Evolutionary conservation across 2,113 vertebrate species (phyloP).

Genomic region (Crypturellus undulatus): DNA sequence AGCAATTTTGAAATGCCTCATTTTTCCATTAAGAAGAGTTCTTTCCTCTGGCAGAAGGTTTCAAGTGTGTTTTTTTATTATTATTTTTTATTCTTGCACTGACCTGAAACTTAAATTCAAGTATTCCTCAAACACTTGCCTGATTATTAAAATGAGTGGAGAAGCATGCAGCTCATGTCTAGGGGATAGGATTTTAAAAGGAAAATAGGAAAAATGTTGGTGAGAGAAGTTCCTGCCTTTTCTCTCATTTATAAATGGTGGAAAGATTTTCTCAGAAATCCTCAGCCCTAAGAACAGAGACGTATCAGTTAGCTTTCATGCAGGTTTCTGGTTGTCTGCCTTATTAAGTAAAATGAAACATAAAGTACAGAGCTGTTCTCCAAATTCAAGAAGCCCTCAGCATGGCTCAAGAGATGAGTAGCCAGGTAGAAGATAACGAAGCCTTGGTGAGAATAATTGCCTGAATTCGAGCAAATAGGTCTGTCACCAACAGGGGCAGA

Average conservation of each 20-base stretch:
- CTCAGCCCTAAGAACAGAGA: not conserved
- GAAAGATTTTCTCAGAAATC: not conserved
- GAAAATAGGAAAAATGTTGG: not conserved
- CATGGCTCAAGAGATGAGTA: not conserved
- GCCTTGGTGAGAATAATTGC: slow-evolving; percentile 43
- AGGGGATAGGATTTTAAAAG: not conserved
- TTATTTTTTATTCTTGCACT: not conserved
- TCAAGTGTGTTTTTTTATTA: not conserved
- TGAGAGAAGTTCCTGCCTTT: not conserved
- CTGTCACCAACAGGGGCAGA: slow-evolving; percentile 17
- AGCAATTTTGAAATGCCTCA: not conserved
- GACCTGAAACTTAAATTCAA: not conserved
- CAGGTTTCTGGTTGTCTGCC: not conserved
- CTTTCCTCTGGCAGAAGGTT: not conserved
- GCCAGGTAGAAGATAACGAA: slow-evolving; percentile 11
- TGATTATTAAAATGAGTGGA: not conserved
- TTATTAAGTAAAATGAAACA: slow-evolving; percentile 22
- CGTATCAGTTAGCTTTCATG: not conserved
- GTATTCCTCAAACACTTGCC: not conserved
- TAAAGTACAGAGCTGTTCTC: not conserved
- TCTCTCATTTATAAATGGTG: not conserved
- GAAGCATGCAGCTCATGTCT: not conserved
- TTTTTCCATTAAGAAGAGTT: not conserved
- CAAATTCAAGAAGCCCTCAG: not conserved
- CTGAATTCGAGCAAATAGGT: slow-evolving; percentile 36